phyloP scores from a whole-genome alignment of 2,113 vertebrate genomes.

The Zosterops borbonicus region DNA sequence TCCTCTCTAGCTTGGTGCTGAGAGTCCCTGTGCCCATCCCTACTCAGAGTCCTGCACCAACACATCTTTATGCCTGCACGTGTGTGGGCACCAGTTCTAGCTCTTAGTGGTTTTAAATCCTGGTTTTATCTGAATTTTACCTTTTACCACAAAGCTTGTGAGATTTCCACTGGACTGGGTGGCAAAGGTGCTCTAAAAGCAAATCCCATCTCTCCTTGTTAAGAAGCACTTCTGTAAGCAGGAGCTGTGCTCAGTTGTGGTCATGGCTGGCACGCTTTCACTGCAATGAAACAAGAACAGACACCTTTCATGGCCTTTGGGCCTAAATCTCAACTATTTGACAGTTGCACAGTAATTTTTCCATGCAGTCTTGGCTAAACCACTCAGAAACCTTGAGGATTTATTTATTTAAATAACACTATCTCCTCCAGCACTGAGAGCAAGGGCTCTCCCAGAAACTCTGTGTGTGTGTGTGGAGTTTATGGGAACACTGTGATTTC shows the following conservation, averaged over 20 bases:
- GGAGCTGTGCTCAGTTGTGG: not conserved
- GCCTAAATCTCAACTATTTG: not conserved
- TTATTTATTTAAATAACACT: not conserved
- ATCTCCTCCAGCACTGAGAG: not conserved
- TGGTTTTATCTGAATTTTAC: not conserved
- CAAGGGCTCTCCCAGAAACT: not conserved
- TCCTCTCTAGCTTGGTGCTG: not conserved
- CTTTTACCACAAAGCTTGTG: not conserved
- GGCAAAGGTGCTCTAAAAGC: not conserved
- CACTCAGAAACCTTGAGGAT: not conserved
- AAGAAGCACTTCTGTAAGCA: not conserved
- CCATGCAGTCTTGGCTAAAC: not conserved
- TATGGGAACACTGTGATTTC: slow-evolving; percentile 5
- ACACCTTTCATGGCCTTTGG: not conserved
- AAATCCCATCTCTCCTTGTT: not conserved
- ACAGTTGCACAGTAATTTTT: not conserved
- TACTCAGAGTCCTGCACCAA: not conserved
- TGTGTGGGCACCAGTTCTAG: fast-evolving
- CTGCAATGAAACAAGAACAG: not conserved
- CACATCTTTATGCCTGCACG: no score
- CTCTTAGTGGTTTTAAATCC: not conserved
- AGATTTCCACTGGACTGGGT: not conserved
- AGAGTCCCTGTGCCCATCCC: not conserved
- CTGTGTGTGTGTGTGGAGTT: not conserved
- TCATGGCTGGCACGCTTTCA: not conserved